Percentiles rank a stretch among this genome's conserved stretches.
These are phyloP conservation scores for Etheostoma perlongum DNA, from an alignment of 2,797 vertebrate genomes.

Conservation along the genomic window DNA sequence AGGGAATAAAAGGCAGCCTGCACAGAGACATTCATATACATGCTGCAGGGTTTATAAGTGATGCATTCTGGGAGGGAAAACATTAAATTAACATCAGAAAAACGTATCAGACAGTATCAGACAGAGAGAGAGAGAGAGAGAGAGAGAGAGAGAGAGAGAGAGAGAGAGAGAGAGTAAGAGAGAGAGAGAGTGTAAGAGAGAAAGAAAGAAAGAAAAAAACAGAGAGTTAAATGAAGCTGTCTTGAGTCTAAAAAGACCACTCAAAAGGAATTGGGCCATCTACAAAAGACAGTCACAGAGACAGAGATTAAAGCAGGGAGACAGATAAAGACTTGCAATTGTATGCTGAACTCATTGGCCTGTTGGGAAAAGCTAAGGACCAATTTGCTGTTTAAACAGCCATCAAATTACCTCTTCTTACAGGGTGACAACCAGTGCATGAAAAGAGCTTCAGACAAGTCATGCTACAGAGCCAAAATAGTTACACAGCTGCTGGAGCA, in stretches of 20 bases:
- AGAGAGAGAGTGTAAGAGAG: not conserved
- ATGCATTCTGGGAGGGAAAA: constrained; percentile 64
- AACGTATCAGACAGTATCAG: constrained; percentile 49
- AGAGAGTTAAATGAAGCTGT: constrained; percentile 56
- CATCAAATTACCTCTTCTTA: constrained; percentile 76
- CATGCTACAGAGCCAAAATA: constrained; percentile 59
- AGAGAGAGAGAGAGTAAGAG: constrained; percentile 12
- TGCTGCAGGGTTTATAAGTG: constrained; percentile 63
- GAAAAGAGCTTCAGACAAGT: constrained; percentile 71
- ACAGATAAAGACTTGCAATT: constrained; percentile 73
- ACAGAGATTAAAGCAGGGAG: constrained; percentile 58
- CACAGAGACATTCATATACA: constrained; percentile 54
- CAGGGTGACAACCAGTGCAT: constrained; percentile 71
- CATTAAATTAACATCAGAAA: constrained; percentile 81
- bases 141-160: constrained; percentile 9
- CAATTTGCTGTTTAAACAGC: constrained; percentile 81
- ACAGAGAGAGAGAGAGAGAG: constrained; percentile 6
- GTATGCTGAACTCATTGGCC: constrained; percentile 71
- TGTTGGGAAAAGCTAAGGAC: constrained; percentile 70
- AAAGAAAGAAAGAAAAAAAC: constrained; percentile 5
- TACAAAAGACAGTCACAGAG: constrained; percentile 59
- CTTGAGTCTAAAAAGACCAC: constrained; percentile 56
- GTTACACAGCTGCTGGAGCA: constrained; percentile 51
- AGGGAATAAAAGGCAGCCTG: constrained; percentile 47
- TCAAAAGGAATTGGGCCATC: constrained; percentile 57